Evolutionary conservation across 2,113 vertebrate genomes (phyloP), one percentile per base, ranked within the genome.

Genomic region (Mus pahari): DNA sequence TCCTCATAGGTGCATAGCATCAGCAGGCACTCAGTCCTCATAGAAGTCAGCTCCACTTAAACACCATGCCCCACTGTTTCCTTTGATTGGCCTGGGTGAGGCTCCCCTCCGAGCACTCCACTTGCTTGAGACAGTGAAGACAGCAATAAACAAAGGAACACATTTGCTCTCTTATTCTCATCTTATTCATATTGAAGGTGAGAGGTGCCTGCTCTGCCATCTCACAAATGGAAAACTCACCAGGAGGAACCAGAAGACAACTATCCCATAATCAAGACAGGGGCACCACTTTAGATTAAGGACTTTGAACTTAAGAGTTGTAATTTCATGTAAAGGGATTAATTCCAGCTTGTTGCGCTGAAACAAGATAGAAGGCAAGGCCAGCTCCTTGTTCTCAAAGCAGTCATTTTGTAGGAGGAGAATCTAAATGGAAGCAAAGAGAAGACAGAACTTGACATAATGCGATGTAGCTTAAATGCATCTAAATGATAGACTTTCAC

Each of bases 371-470:
- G 94, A 91, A 92, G 45, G 16, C n/a, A 90, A 95, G 87, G n/a
- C 78, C 78, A 64, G 26, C 39, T 89, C 42, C 86, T 90, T 36
- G n/a, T 68, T 70, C 79, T 33, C 86, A 93, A 94, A 91, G 83
- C 28, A 89, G 6, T 93, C 83, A 95, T 97, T 96, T 93, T 13
- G 9, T 39, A 83, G 93, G 78, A 94, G 73, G 91, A 50, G 77
- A 79, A 79, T 74, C 89, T 87, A 87, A 88, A 94, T 94, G 91
- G 73, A 89, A 92, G 86, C 53, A 12, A n/a, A 62, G 50, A 88
- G 42, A 73, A 94, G 68, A 39, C 93, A 33, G 50, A 94, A 82
- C 60, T 19, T 91, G 82, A 64, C 50, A 24, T 83, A 48, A 86
- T 50, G 11, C 50, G 79, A 78, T 28, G 68, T 60, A 64, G 5